A percentile compares a stretch with the other conserved stretches of the same genome.
These are phyloP conservation scores for Leptopilina myrica DNA, from an alignment of 2,888 invertebrate genomes.

Conservation along the genomic window DNA sequence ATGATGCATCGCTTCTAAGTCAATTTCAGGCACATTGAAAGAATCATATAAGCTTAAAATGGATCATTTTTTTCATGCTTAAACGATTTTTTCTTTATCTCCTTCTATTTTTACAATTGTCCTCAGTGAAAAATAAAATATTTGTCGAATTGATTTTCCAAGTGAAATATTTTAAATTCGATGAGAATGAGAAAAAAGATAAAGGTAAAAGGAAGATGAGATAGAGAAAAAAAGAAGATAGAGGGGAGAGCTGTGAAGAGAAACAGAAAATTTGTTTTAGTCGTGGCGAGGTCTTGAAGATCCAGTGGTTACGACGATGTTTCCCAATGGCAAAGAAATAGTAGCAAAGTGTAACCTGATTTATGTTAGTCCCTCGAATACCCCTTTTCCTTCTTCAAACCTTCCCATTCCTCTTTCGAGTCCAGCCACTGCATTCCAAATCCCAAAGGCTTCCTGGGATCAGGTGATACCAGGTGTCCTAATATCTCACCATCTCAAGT, in stretches of 20 bases:
- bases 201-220: conserved; percentile 36
- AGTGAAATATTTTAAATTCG: not conserved
- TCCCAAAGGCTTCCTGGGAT: conserved; percentile 51
- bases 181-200: conserved; percentile 31
- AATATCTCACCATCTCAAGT: conserved; percentile 43
- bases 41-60: conserved; percentile 64
- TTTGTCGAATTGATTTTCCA: conserved; percentile 16
- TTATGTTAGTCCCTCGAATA: conserved; percentile 49
- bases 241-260: conserved; percentile 22
- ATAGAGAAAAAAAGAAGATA: conserved; percentile 18
- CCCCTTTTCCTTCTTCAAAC: conserved; percentile 46
- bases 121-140: not conserved
- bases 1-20: conserved; percentile 69
- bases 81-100: not conserved
- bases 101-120: not conserved
- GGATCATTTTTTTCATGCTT: conserved; percentile 55
- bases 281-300: conserved; percentile 43
- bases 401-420: conserved; percentile 55
- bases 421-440: conserved; percentile 54
- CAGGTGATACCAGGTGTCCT: conserved; percentile 48
- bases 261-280: conserved; percentile 50
- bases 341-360: conserved; percentile 34
- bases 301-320: conserved; percentile 22
- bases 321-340: conserved; percentile 33
- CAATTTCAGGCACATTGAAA: conserved; percentile 67